Conservation (phyloP, 2,797 vertebrate species). For the Linurgus olivaceus region DNA sequence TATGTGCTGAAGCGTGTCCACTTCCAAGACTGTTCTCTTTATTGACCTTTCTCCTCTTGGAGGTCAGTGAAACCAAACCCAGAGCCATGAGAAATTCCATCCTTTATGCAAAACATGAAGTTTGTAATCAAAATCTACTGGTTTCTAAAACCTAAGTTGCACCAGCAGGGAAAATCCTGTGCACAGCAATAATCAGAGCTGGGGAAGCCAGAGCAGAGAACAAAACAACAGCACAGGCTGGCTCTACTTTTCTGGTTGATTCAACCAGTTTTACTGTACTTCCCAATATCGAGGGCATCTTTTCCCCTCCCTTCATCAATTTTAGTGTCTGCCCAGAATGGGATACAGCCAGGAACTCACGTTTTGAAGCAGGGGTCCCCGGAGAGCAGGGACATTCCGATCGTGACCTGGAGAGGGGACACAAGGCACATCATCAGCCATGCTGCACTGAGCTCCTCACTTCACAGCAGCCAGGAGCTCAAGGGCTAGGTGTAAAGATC, state of each 20-base stretch:
- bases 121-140: not conserved
- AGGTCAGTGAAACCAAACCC: not conserved
- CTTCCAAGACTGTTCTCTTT: conserved; percentile 1
- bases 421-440: not conserved
- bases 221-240: not conserved
- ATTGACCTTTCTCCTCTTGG: not conserved
- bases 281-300: not conserved
- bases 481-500: not conserved
- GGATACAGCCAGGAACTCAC: conserved; percentile 75
- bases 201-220: not conserved
- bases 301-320: not conserved
- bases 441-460: not conserved
- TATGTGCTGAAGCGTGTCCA: not conserved
- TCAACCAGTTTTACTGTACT: not conserved
- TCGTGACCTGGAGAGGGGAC: conserved; percentile 83
- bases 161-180: not conserved
- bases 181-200: not conserved
- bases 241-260: not conserved
- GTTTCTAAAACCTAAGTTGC: not conserved
- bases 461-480: not conserved
- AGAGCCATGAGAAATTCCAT: not conserved
- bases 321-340: not conserved
- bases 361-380: conserved; percentile 98
- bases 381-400: conserved; percentile 93
- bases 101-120: not conserved